phyloP scores from a whole-genome alignment of 2,113 vertebrate genomes.

The Poecile atricapillus region DNA sequence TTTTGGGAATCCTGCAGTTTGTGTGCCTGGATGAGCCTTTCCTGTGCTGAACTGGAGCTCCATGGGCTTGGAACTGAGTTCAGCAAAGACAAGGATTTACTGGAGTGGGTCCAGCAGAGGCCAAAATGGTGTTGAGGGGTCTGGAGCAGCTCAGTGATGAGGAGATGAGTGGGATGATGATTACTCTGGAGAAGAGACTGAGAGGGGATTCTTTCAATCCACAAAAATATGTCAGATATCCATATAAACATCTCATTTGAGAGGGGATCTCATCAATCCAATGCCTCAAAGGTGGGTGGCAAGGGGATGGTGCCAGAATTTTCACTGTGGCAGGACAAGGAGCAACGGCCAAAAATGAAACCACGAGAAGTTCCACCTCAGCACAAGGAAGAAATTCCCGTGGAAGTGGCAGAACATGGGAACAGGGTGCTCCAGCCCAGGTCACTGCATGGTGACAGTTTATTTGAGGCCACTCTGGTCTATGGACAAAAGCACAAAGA shows the following conservation, averaged over 20 bases:
- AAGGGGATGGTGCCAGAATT: not conserved
- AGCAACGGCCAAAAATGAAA: not conserved
- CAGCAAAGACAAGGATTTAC: not conserved
- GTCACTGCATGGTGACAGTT: accelerated
- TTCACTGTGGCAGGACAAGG: too few species aligned
- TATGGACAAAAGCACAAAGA: not conserved
- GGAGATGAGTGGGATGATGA: not conserved
- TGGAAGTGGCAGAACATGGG: not conserved
- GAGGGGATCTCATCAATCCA: not conserved
- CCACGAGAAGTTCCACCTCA: not conserved
- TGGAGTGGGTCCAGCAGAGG: not conserved
- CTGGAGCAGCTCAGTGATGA: not conserved
- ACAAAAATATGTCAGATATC: not conserved
- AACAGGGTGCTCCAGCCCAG: too few species aligned
- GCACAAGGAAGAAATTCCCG: not conserved
- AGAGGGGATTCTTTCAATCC: not conserved
- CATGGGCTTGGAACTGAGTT: not conserved
- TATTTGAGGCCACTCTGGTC: not conserved
- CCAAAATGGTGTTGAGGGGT: not conserved
- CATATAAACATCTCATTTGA: not conserved
- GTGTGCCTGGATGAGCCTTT: not conserved
- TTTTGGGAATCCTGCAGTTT: accelerated
- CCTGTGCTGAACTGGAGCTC: not conserved
- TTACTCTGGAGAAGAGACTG: not conserved
- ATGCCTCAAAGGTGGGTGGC: not conserved